These are phyloP conservation scores for Bombus confusus DNA, from an alignment of 1,140 invertebrate genomes.

Conservation along the genomic window DNA sequence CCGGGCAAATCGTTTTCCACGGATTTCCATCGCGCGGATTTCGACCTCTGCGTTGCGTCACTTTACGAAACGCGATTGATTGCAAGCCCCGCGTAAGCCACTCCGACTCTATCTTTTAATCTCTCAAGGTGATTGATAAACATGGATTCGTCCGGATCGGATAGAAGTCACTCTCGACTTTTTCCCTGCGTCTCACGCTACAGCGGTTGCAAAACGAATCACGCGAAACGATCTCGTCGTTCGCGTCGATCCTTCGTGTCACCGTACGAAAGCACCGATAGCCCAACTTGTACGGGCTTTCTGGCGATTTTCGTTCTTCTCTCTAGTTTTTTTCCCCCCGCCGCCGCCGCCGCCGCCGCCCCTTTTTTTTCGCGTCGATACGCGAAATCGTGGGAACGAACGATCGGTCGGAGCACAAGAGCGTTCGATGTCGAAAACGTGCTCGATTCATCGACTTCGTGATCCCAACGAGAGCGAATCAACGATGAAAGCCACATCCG, in stretches of 20 bases:
- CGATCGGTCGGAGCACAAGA: slow-evolving; percentile 34
- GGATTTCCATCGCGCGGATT: slow-evolving; percentile 31
- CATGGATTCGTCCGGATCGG: background rate
- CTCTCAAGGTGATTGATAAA: background rate
- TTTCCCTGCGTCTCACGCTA: too few relatives aligned
- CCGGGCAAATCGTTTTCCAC: slow-evolving; percentile 16
- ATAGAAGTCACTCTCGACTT: background rate
- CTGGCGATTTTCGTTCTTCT: background rate
- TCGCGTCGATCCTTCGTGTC: too few relatives aligned
- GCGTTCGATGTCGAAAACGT: slow-evolving; percentile 48
- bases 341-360: too few relatives aligned
- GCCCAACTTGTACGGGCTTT: background rate
- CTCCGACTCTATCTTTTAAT: background rate
- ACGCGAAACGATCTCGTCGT: too few relatives aligned
- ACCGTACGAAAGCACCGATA: background rate
- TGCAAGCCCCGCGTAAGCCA: background rate
- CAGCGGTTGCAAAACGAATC: background rate
- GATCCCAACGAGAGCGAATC: slow-evolving; percentile 52
- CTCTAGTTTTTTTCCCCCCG: fast-evolving
- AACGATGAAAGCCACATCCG: slow-evolving; percentile 58
- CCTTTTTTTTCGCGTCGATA: background rate
- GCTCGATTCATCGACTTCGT: slow-evolving; percentile 57
- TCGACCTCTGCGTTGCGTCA: background rate
- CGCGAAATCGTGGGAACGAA: slow-evolving; percentile 45
- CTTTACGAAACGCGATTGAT: background rate